These are phyloP conservation scores for Maniola hyperantus DNA, from an alignment of 2,888 invertebrate genomes.

Conservation along the genomic window DNA sequence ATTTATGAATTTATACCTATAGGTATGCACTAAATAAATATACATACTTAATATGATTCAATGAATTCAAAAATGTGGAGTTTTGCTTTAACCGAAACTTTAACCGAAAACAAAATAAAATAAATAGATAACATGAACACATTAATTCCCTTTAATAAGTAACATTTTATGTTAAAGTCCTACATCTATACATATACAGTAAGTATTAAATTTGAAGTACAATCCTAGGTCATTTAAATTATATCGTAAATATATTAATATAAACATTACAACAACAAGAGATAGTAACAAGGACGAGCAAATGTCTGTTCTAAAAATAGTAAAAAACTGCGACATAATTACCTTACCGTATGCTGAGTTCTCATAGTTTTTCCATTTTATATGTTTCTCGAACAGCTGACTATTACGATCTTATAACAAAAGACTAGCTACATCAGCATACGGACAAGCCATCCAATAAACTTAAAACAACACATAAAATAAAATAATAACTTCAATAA, in stretches of 20 bases:
- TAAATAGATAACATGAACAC: slow-evolving; percentile 40
- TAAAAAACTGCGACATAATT: slow-evolving; percentile 18
- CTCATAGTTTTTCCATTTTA: slow-evolving; percentile 8
- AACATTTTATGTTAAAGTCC: slow-evolving; percentile 58
- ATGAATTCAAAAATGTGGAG: no score
- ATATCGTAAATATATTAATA: slow-evolving; percentile 66
- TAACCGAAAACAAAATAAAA: no score
- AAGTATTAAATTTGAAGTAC: slow-evolving; percentile 54
- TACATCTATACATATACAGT: slow-evolving; percentile 60
- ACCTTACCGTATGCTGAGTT: slow-evolving; percentile 23
- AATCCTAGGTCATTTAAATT: slow-evolving; percentile 62
- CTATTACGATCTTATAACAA: slow-evolving; percentile 9
- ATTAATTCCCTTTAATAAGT: slow-evolving; percentile 64
- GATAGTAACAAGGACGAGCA: slow-evolving; percentile 63
- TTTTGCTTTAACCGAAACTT: neutral
- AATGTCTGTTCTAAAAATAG: slow-evolving; percentile 28
- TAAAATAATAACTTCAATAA: slow-evolving; percentile 8
- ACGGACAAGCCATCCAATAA: slow-evolving; percentile 16
- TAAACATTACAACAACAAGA: slow-evolving; percentile 77
- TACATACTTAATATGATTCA: no score
- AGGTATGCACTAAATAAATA: no score
- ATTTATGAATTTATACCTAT: no score
- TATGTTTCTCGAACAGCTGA: neutral
- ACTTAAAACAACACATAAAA: slow-evolving; percentile 2
- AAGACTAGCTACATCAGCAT: slow-evolving; percentile 21